Conservation (phyloP, 1,140 invertebrate genomes). For the Belonocnema kinseyi region DNA sequence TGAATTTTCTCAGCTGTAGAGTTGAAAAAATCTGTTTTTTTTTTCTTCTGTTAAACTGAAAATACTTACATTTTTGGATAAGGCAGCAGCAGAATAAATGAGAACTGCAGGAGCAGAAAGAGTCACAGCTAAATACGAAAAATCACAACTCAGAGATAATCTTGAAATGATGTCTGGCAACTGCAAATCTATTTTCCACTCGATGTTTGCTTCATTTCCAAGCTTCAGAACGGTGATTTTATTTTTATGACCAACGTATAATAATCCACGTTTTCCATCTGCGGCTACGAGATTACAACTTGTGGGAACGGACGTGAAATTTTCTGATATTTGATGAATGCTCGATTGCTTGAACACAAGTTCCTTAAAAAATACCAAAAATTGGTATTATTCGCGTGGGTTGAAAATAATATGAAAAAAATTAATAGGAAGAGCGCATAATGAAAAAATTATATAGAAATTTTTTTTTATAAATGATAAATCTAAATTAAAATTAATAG, state of each 20-base stretch:
- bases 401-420: background rate
- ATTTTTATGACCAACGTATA: slow-evolving; percentile 67
- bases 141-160: slow-evolving; percentile 69
- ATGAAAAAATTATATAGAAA: background rate
- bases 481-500: too few species aligned
- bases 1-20: too few species aligned
- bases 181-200: slow-evolving; percentile 65
- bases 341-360: slow-evolving; percentile 67
- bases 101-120: slow-evolving; percentile 55
- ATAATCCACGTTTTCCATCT: slow-evolving; percentile 66
- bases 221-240: slow-evolving; percentile 65
- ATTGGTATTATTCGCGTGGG: background rate
- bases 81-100: slow-evolving; percentile 64
- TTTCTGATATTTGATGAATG: slow-evolving; percentile 60
- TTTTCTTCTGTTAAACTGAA: slow-evolving; percentile 14
- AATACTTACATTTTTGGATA: slow-evolving; percentile 60
- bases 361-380: slow-evolving; percentile 59
- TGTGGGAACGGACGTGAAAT: slow-evolving; percentile 50
- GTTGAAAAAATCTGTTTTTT: too few species aligned
- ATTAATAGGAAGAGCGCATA: background rate
- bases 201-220: slow-evolving; percentile 48
- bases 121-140: slow-evolving; percentile 64
- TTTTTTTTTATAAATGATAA: too few species aligned
- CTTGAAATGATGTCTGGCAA: slow-evolving; percentile 56
- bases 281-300: slow-evolving; percentile 62